Conservation (phyloP, 23 tunicate genomes). For the Trididemnum nubilum region DNA sequence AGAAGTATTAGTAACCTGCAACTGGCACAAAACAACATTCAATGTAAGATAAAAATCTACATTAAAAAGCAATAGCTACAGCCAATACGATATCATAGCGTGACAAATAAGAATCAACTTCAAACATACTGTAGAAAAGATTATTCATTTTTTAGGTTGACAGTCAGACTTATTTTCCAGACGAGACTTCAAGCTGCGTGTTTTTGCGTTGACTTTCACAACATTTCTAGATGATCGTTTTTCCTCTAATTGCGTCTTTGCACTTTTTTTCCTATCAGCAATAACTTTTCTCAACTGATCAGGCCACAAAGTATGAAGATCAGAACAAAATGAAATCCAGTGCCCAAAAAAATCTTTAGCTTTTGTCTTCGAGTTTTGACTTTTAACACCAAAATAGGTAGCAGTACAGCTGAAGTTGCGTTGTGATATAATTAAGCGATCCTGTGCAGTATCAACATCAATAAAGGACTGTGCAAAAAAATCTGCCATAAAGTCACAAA, state of each 20-base stretch:
- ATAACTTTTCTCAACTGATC: neutral
- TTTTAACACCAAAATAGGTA: constrained; percentile 4
- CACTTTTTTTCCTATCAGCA: neutral
- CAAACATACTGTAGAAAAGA: too few species aligned
- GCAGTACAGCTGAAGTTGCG: neutral
- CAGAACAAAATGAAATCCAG: constrained; percentile 23
- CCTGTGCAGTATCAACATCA: neutral
- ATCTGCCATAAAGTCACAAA: neutral
- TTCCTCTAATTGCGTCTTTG: neutral
- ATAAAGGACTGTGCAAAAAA: neutral
- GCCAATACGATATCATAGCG: too few species aligned
- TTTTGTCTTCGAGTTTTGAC: neutral
- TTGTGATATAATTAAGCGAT: neutral
- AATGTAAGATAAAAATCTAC: too few species aligned
- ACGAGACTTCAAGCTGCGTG: neutral
- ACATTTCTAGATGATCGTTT: constrained; percentile 7
- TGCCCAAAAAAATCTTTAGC: constrained; percentile 18
- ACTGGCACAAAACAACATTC: too few species aligned
- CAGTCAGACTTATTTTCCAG: neutral
- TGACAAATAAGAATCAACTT: too few species aligned
- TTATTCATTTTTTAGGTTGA: too few species aligned
- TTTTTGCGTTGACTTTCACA: neutral
- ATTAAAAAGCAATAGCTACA: too few species aligned
- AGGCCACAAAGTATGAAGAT: constrained; percentile 14
- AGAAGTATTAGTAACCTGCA: too few species aligned